These are phyloP conservation scores for Protaetia brevitarsis DNA, from an alignment of 1,140 invertebrate species.

Conservation along the genomic window DNA sequence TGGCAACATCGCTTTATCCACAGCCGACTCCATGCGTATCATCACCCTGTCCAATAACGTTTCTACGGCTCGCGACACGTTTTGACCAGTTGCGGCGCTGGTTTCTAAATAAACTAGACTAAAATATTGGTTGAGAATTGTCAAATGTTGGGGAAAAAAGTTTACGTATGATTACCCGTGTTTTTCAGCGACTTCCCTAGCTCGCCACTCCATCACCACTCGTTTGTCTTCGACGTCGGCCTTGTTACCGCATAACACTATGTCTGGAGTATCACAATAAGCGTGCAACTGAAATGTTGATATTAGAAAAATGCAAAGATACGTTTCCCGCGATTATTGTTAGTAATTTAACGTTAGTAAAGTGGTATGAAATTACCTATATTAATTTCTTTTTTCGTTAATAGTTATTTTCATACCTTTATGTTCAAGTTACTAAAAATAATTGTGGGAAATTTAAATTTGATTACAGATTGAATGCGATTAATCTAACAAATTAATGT, in stretches of 20 bases:
- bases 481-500: too few relatives aligned
- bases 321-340: too few relatives aligned
- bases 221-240: slow-evolving; percentile 80
- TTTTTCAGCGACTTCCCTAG: slow-evolving; percentile 78
- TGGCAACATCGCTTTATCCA: slow-evolving; percentile 56
- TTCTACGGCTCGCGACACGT: slow-evolving; percentile 82
- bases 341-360: too few relatives aligned
- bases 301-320: too few relatives aligned
- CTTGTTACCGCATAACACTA: slow-evolving; percentile 95
- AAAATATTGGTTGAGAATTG: too few relatives aligned
- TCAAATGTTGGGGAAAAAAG: neutral
- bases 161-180: slow-evolving; percentile 56
- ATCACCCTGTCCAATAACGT: slow-evolving; percentile 84
- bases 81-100: slow-evolving; percentile 87
- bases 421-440: too few relatives aligned
- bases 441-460: too few relatives aligned
- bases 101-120: slow-evolving; percentile 88
- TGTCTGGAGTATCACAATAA: slow-evolving; percentile 93
- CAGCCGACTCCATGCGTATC: slow-evolving; percentile 68
- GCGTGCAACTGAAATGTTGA: slow-evolving; percentile 83
- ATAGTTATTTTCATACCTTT: too few relatives aligned
- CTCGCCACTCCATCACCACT: slow-evolving; percentile 75
- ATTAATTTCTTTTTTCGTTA: too few relatives aligned
- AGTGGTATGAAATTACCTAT: too few relatives aligned
- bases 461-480: too few relatives aligned